A percentile compares a stretch with the other conserved stretches of the same genome.
Evolutionary conservation across 2,113 vertebrate genomes (phyloP).

Genomic region (Myxocyprinus asiaticus): DNA sequence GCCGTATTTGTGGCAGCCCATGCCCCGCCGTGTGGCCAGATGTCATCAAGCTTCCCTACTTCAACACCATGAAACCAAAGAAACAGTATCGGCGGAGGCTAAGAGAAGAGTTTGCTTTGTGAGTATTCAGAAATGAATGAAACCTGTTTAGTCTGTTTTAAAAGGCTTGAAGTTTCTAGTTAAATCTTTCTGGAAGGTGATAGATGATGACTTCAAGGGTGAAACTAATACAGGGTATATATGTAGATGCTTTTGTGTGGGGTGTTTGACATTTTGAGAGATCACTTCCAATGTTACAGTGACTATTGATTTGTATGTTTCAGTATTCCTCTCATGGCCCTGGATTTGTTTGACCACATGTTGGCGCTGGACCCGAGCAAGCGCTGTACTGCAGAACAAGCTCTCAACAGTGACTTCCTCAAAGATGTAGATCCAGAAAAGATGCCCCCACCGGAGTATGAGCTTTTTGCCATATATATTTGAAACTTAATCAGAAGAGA

Average conservation of each 20-base stretch:
- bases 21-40: slow-evolving; percentile 98
- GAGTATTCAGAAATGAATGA: slow-evolving; percentile 66
- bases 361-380: slow-evolving; percentile 95
- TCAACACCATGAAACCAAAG: slow-evolving; percentile 99
- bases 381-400: slow-evolving; percentile 94
- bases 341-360: slow-evolving; percentile 98
- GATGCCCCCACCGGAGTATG: slow-evolving; percentile 98
- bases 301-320: neutral
- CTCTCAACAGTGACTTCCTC: slow-evolving; percentile 92
- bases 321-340: slow-evolving; percentile 89
- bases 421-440: slow-evolving; percentile 93
- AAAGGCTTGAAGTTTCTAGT: neutral
- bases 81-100: slow-evolving; percentile 95
- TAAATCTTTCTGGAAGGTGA: too few relatives aligned
- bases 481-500: too few relatives aligned
- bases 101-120: slow-evolving; percentile 98
- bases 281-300: too few relatives aligned
- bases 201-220: neutral
- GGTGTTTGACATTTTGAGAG: too few relatives aligned
- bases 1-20: slow-evolving; percentile 96
- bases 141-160: neutral
- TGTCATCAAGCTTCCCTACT: slow-evolving; percentile 98
- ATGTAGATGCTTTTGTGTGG: too few relatives aligned
- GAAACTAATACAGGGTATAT: neutral
- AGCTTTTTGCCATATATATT: slow-evolving; percentile 15